phyloP scores from a whole-genome alignment of 2,113 vertebrate species.

The Aplodontia rufa region DNA sequence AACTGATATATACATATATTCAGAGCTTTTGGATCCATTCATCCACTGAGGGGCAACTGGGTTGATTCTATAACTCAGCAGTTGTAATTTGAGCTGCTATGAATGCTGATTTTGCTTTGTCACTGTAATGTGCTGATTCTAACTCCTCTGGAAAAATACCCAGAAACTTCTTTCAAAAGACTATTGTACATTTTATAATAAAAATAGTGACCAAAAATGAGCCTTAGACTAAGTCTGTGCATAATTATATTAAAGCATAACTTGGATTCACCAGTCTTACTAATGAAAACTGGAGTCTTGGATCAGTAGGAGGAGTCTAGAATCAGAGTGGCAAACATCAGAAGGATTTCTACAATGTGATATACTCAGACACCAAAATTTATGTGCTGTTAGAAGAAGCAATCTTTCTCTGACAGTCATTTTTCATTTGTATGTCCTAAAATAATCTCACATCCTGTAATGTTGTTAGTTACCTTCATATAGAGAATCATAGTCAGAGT shows the following conservation, averaged over 20 bases:
- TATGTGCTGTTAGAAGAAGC: background rate
- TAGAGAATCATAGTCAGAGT: background rate
- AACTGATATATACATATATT: too few species aligned
- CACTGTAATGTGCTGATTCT: too few species aligned
- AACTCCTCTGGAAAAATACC: too few species aligned
- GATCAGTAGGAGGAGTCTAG: background rate
- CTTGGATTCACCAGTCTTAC: background rate
- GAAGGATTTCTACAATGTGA: background rate
- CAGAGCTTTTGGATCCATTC: too few species aligned
- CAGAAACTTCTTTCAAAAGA: background rate
- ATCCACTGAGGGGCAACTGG: too few species aligned
- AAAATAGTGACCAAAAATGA: background rate
- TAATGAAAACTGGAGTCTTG: background rate
- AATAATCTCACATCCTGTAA: background rate
- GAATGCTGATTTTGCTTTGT: too few species aligned
- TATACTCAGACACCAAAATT: background rate
- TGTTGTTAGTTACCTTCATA: background rate
- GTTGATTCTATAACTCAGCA: too few species aligned
- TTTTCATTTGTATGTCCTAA: background rate
- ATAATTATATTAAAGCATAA: background rate
- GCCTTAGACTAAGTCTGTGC: background rate
- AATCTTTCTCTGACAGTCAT: background rate
- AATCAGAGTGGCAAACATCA: background rate
- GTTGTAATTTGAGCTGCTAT: too few species aligned
- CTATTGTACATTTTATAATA: background rate